phyloP scores from a whole-genome alignment of 2,113 vertebrate genomes.

The Podocnemis expansa region DNA sequence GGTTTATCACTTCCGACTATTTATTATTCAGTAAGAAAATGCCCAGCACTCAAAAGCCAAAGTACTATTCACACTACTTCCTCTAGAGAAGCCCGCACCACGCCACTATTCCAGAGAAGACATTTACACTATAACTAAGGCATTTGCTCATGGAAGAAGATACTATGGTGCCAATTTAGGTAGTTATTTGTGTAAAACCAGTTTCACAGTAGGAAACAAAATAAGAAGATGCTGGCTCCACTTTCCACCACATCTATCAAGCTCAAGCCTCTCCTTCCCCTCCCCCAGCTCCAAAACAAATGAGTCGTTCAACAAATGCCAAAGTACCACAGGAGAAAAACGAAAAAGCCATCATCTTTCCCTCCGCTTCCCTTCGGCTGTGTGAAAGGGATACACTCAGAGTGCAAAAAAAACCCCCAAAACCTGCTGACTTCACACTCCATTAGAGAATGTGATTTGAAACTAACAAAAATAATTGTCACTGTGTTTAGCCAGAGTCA shows the following conservation, averaged over 20 bases:
- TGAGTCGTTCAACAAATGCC: neutral
- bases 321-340: slow-evolving; percentile 36
- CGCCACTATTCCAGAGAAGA: neutral
- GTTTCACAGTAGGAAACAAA: neutral
- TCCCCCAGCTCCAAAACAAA: slow-evolving; percentile 11
- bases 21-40: neutral
- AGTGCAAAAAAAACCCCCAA: slow-evolving; percentile 56
- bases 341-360: slow-evolving; percentile 11
- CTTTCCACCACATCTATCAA: neutral
- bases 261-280: neutral
- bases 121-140: neutral
- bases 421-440: slow-evolving; percentile 72
- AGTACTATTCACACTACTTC: neutral
- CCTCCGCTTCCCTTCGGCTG: slow-evolving; percentile 15
- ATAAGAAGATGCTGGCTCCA: neutral
- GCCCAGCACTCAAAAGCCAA: neutral
- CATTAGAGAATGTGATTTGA: slow-evolving; percentile 48
- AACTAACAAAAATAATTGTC: slow-evolving; percentile 74
- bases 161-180: too few relatives aligned
- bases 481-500: slow-evolving; percentile 73
- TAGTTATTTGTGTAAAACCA: rapidly evolving
- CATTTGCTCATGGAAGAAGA: neutral
- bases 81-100: neutral
- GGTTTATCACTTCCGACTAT: neutral
- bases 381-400: slow-evolving; percentile 40